Evolutionary conservation across 1,140 invertebrate genomes (phyloP).

Genomic region (Bicyclus anynana): DNA sequence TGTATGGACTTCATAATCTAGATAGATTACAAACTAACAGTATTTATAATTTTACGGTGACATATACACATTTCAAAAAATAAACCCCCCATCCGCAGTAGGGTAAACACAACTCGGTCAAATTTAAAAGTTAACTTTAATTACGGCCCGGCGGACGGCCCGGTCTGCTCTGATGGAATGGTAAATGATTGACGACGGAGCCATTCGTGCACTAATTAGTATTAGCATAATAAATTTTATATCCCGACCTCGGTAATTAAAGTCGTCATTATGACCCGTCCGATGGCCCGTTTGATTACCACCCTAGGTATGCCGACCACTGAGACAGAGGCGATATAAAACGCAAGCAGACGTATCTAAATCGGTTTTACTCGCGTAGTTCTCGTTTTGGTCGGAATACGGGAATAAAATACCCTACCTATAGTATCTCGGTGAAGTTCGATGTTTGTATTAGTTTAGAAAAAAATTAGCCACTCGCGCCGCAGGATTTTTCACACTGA

Average conservation of each 20-base stretch:
- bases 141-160: slow-evolving; percentile 4
- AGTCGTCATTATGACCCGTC: slow-evolving; percentile 33
- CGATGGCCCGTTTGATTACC: slow-evolving; percentile 37
- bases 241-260: slow-evolving; percentile 29
- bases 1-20: neutral
- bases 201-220: slow-evolving; percentile 21
- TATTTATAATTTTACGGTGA: too few relatives aligned
- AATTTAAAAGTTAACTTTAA: slow-evolving; percentile 5
- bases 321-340: neutral
- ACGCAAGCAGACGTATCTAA: too few relatives aligned
- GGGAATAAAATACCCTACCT: too few relatives aligned
- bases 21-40: neutral
- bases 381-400: too few relatives aligned
- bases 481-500: too few relatives aligned
- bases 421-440: too few relatives aligned
- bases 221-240: slow-evolving; percentile 43
- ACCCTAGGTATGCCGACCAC: neutral
- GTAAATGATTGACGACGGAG: slow-evolving; percentile 18
- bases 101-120: neutral
- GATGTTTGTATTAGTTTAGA: too few relatives aligned
- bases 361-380: too few relatives aligned
- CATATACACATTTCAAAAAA: too few relatives aligned
- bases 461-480: too few relatives aligned
- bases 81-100: too few relatives aligned
- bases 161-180: slow-evolving; percentile 7